Conservation (phyloP, 2,113 vertebrate genomes). For the Ivindomyrus marchei region DNA sequence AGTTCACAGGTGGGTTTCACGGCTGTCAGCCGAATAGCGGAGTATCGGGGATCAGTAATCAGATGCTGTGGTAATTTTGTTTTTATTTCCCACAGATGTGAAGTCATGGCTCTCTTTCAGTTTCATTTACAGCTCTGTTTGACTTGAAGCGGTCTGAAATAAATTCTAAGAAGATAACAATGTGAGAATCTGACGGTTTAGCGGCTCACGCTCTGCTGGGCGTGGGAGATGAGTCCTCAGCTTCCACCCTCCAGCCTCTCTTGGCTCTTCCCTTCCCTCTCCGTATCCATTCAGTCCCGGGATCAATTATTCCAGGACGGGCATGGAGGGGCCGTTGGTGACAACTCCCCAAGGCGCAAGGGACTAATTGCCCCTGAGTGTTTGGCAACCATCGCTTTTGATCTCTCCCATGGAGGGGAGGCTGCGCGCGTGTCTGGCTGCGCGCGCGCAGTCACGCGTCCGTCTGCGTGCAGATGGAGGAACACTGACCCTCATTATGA, state of each 20-base stretch:
- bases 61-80: neutral
- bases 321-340: neutral
- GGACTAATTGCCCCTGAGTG: neutral
- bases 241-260: neutral
- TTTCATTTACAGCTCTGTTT: neutral
- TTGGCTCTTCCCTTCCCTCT: neutral
- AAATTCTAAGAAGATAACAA: neutral
- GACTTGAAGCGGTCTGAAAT: neutral
- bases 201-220: neutral
- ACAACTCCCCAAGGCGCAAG: neutral
- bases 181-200: neutral
- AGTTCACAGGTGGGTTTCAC: neutral
- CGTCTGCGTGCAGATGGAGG: neutral
- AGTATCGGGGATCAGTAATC: neutral
- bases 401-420: neutral
- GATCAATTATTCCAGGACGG: neutral
- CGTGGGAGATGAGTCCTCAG: neutral
- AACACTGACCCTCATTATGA: slow-evolving; percentile 7
- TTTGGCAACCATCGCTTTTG: neutral
- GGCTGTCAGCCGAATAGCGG: neutral
- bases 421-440: neutral
- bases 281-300: neutral
- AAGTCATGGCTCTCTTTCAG: neutral
- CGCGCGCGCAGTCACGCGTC: neutral
- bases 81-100: neutral